Conservation (phyloP, 1,140 invertebrate species). For the Anadara kagoshimensis region DNA sequence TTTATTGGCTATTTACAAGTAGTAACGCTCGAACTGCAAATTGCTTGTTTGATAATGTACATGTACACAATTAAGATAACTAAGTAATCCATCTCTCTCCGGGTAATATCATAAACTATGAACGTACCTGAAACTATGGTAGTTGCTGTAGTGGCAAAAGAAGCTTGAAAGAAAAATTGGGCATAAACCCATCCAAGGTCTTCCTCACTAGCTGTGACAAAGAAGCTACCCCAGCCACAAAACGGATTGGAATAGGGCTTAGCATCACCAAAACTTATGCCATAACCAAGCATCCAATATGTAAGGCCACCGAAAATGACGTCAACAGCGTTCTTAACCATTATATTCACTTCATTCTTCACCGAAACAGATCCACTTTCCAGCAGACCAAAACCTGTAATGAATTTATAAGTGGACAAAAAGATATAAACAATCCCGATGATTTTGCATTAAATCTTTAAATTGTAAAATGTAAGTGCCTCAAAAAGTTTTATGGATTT, state of each 20-base stretch:
- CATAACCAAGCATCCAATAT: slow-evolving; percentile 71
- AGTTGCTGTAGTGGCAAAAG: slow-evolving; percentile 63
- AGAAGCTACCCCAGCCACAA: slow-evolving; percentile 66
- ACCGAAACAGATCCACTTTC: slow-evolving; percentile 70
- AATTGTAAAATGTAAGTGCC: too few relatives aligned
- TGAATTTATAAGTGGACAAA: neutral
- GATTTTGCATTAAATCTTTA: too few relatives aligned
- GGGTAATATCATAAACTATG: too few relatives aligned
- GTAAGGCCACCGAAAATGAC: slow-evolving; percentile 68
- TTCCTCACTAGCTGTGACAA: slow-evolving; percentile 43
- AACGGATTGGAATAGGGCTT: slow-evolving; percentile 47
- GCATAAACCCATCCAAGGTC: slow-evolving; percentile 68
- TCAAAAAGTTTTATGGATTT: too few relatives aligned
- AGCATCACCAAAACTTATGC: slow-evolving; percentile 63
- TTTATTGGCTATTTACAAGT: too few relatives aligned
- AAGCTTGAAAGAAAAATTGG: slow-evolving; percentile 69
- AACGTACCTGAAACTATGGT: slow-evolving; percentile 64
- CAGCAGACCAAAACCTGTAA: slow-evolving; percentile 68
- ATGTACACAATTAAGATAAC: neutral
- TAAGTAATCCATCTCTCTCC: too few relatives aligned
- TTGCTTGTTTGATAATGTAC: too few relatives aligned
- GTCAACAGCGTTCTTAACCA: slow-evolving; percentile 72
- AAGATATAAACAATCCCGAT: too few relatives aligned
- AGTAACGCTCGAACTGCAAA: too few relatives aligned
- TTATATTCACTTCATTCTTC: slow-evolving; percentile 73